Percentiles rank a stretch among this genome's conserved stretches.
These are phyloP conservation scores for Pterocles orientalis DNA, from an alignment of 2,113 vertebrate species.

Conservation along the genomic window DNA sequence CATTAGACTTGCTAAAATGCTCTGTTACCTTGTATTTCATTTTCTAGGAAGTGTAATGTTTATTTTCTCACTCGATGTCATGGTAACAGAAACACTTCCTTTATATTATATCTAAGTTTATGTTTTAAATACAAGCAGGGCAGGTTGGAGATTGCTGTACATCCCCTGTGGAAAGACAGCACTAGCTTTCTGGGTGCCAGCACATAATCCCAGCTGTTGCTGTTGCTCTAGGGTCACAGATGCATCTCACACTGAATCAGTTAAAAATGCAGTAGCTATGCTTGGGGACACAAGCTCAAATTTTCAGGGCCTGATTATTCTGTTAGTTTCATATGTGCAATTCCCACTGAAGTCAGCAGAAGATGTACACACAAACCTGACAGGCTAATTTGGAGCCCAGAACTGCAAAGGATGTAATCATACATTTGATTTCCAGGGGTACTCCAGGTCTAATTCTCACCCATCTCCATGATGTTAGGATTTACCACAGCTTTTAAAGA, in stretches of 20 bases:
- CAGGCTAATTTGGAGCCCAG: constrained; percentile 30
- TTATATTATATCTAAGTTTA: constrained; percentile 24
- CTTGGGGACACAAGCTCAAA: constrained; percentile 61
- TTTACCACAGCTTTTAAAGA: constrained; percentile 23
- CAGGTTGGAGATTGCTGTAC: constrained; percentile 30
- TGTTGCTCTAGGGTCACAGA: constrained; percentile 60
- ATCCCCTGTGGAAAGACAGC: constrained; percentile 53
- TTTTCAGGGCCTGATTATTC: constrained; percentile 70
- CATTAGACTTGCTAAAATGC: constrained; percentile 60
- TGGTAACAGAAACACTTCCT: constrained; percentile 64
- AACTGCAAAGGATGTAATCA: background rate
- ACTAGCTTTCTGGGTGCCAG: constrained; percentile 63
- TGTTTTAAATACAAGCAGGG: constrained; percentile 44
- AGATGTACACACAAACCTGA: constrained; percentile 31
- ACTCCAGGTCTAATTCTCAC: background rate
- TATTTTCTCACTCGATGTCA: constrained; percentile 60
- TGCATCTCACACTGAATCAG: constrained; percentile 50
- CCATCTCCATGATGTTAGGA: background rate
- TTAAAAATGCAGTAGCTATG: constrained; percentile 66
- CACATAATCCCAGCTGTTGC: constrained; percentile 52
- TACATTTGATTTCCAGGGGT: constrained; percentile 10
- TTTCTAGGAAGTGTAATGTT: constrained; percentile 36
- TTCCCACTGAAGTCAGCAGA: constrained; percentile 62
- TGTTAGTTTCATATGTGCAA: constrained; percentile 47
- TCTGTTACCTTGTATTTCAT: constrained; percentile 36